Evolutionary conservation across 2,888 invertebrate genomes (phyloP).

Genomic region (Dolomedes plantarius): DNA sequence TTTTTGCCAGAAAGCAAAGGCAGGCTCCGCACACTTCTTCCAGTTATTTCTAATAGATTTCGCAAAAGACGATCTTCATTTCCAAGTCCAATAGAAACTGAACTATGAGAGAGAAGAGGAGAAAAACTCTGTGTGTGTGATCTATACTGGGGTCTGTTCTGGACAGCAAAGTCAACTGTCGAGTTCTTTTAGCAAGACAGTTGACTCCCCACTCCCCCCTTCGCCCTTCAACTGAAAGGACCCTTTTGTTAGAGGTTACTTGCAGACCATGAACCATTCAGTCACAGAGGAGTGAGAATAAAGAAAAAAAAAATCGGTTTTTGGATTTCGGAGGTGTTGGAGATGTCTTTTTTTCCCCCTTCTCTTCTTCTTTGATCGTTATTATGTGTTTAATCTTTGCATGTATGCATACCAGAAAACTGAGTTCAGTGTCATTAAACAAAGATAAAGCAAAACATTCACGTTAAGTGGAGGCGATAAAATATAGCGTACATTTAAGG

Average conservation of each 20-base stretch:
- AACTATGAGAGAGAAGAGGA: neutral
- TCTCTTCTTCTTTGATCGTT: no score
- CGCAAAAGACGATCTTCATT: constrained; percentile 7
- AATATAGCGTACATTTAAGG: no score
- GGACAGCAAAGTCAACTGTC: constrained; percentile 69
- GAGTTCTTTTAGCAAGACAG: neutral
- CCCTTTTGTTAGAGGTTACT: neutral
- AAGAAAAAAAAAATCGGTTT: neutral
- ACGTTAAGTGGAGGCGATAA: no score
- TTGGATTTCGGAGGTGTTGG: neutral
- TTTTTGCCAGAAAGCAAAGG: neutral
- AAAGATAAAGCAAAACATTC: no score
- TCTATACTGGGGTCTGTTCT: constrained; percentile 30
- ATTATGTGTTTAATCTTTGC: no score
- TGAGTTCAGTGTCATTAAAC: no score
- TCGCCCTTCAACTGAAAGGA: neutral
- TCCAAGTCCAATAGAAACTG: constrained; percentile 22
- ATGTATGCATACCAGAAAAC: no score
- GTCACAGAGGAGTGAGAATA: neutral
- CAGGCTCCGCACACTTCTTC: no score
- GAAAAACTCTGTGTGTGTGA: constrained; percentile 49
- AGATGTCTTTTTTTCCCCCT: neutral
- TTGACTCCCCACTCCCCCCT: neutral
- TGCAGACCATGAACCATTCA: neutral
- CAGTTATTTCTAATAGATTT: neutral